Evolutionary conservation across 2,113 vertebrate species (phyloP), one percentile per base, ranked within the genome.

Genomic region (Rutilus rutilus): DNA sequence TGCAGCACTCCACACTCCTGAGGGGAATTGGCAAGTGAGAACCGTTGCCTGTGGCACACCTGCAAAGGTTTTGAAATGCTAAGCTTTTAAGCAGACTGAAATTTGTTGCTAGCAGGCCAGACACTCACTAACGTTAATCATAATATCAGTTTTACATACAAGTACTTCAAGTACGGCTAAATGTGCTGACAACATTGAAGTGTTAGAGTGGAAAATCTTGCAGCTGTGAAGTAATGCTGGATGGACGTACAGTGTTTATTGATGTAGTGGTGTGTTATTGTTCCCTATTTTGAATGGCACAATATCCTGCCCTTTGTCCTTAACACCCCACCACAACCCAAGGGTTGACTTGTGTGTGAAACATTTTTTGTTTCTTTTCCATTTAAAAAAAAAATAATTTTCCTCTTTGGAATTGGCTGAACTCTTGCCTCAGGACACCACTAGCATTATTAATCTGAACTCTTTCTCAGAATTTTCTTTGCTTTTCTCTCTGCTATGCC

Each of bases 401-500:
- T 77, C 2, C 25, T 54, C 71, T 64, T 73, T 47, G 30, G 52
- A 87, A 47, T 67, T 78, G 80, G 83, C 74, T 87, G 76, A 89
- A 84, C 60, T 85, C 75, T 83, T 87, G 78, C 76, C 71, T 83
- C 69, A 30, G 81, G 42, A 39, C 62, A 82, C 76, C 36, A 60
- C 42, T 65, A 36, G 52, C 50, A 78, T 80, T 23, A 78, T 84
- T 80, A 80, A 62, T 90, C 67, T 33, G 30, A 8, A 75, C 79
- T 45, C 17, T 62, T 86, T 69, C 78, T 87, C 50, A 39, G 67
- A 87, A 85, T 36, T 77, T 17, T 21, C 19, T 47, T 33, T 67
- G 47, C 27, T 57, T 64, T 71, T 71, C 74, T 86, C 33, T n/a
- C 6, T 74, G 86, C 69, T 42, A 27, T 75, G 71, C 19, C 45